Evolutionary conservation across 2,797 vertebrate genomes (phyloP), one percentile per base, ranked within the genome.

Genomic region (Myotis myotis): DNA sequence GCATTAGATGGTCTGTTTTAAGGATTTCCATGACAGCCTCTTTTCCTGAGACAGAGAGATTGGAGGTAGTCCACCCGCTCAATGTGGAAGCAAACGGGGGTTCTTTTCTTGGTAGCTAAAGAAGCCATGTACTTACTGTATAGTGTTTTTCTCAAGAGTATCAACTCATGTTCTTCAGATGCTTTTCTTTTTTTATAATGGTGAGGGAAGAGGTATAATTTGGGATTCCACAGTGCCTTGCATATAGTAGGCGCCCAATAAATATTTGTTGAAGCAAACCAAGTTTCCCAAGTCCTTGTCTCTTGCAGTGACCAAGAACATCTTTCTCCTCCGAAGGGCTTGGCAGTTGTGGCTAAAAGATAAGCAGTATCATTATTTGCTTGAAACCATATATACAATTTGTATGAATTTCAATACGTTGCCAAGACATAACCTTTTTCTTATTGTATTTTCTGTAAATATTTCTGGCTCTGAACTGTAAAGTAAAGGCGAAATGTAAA

Each of bases 401-500:
- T 97, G 95, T 98, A 97, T 98, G 97, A 96, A 97, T 93, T 96
- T 97, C 97, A 86, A 92, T 98, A 97, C 98, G 98, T 98, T 98
- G 98, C 98, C 98, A 98, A 98, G 97, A 98, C 87, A 97, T 96
- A 97, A 97, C 98, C 97, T 90, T 98, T 98, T 98, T 98, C 98
- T 97, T 98, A 97, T 1, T 98, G 98, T 99, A 98, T 98, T 98
- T 98, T 98, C 98, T 99, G 99, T 99, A 99, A 98, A 99, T 99
- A 99, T 97, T 98, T 98, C 98, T 97, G 98, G 97, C 98, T 75
- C 98, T 98, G 97, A 98, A 97, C 97, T 99, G 99, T 99, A 99
- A 98, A 99, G 98, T 99, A 98, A 98, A 97, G 96, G 98, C 97
- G 89, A 98, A 98, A 96, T 99, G 99, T 99, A 99, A 98, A 99